These are phyloP conservation scores for Pithys albifrons DNA, from an alignment of 2,113 vertebrate genomes.

Conservation along the genomic window DNA sequence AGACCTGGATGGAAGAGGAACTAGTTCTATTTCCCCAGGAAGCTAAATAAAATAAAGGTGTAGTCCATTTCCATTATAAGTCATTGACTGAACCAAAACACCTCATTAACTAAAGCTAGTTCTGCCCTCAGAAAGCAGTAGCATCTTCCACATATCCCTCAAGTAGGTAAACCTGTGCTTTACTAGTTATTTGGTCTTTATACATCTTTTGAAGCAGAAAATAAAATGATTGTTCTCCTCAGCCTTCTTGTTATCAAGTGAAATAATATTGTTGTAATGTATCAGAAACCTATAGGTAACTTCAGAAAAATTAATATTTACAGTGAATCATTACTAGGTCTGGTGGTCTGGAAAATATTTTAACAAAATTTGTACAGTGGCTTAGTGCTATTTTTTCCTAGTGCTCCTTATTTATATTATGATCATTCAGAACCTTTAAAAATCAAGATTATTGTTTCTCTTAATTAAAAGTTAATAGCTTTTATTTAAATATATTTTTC, in stretches of 20 bases:
- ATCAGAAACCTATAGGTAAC: background rate
- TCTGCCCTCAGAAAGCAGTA: background rate
- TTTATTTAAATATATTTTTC: background rate
- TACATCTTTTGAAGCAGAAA: background rate
- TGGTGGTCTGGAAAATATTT: background rate
- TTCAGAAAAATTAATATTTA: background rate
- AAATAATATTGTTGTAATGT: background rate
- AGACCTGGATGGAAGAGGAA: background rate
- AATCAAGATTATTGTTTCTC: background rate
- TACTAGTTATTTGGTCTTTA: background rate
- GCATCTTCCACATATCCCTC: background rate
- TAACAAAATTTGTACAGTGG: background rate
- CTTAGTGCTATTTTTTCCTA: background rate
- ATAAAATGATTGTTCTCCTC: background rate
- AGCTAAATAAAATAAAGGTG: background rate
- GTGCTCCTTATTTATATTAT: background rate
- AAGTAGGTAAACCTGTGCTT: background rate
- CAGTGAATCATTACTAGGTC: background rate
- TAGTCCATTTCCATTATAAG: background rate
- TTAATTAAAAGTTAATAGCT: background rate
- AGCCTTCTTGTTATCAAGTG: background rate
- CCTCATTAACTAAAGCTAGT: background rate
- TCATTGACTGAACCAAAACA: background rate
- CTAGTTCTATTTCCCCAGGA: background rate
- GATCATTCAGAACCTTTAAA: background rate